Evolutionary conservation across 2,888 invertebrate genomes (phyloP).

Genomic region (Lobophora halterata): DNA sequence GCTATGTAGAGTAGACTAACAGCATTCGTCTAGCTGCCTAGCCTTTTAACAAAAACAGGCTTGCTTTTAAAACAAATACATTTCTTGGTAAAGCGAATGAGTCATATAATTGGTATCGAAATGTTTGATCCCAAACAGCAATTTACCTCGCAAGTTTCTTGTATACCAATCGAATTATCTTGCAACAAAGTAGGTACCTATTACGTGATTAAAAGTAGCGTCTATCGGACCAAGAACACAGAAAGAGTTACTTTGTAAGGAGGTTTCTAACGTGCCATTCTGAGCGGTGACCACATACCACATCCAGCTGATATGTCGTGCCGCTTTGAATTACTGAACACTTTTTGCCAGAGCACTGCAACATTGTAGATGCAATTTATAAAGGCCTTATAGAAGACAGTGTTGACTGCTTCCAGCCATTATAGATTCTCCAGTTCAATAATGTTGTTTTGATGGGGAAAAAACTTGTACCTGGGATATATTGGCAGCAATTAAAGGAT

Average conservation of each 20-base stretch:
- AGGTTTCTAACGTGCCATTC: slow-evolving; percentile 16
- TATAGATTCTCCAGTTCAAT: not conserved
- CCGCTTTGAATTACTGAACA: slow-evolving; percentile 8
- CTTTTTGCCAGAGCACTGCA: slow-evolving; percentile 14
- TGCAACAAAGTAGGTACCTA: too few relatives aligned
- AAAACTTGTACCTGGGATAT: not conserved
- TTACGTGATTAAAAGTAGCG: too few relatives aligned
- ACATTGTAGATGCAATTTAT: slow-evolving; percentile 14
- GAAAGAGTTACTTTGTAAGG: slow-evolving; percentile 11
- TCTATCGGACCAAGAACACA: slow-evolving; percentile 1
- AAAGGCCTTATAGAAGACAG: slow-evolving; percentile 5
- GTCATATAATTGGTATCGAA: too few relatives aligned
- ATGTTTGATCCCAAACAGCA: too few relatives aligned
- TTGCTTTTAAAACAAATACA: slow-evolving; percentile 4
- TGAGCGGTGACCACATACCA: slow-evolving; percentile 15
- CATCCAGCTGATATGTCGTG: not conserved
- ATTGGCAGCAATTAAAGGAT: too few relatives aligned
- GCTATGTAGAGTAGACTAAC: too few relatives aligned
- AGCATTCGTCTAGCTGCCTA: too few relatives aligned
- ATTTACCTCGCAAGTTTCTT: too few relatives aligned
- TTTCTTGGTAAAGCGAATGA: not conserved
- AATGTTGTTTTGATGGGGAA: not conserved
- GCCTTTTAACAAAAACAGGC: not conserved
- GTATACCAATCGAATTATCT: too few relatives aligned
- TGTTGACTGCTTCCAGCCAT: not conserved